phyloP scores from a whole-genome alignment of 2,888 invertebrate genomes.

The Ormyrus nitidulus region DNA sequence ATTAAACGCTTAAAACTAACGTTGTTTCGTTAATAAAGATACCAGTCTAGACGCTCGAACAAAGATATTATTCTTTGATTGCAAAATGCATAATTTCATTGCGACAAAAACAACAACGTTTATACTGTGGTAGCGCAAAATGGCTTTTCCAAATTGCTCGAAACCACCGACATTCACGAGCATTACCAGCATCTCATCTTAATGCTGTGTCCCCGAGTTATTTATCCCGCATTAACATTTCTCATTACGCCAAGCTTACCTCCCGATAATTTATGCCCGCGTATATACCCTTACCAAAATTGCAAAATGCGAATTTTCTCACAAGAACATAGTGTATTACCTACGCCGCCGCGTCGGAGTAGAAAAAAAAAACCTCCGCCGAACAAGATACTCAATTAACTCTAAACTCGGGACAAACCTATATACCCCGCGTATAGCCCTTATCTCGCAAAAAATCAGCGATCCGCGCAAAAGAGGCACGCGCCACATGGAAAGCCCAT shows the following conservation, averaged over 20 bases:
- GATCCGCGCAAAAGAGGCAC: slow-evolving; percentile 3
- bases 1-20: no score
- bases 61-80: no score
- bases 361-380: no score
- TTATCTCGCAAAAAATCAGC: slow-evolving; percentile 1
- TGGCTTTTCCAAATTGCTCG: slow-evolving; percentile 6
- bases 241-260: neutral
- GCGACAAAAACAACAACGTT: neutral
- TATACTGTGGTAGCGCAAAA: slow-evolving; percentile 4
- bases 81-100: neutral
- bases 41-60: neutral
- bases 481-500: slow-evolving; percentile 37
- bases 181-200: slow-evolving; percentile 17
- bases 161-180: slow-evolving; percentile 16
- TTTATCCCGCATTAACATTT: slow-evolving; percentile 6
- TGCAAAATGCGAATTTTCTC: no score
- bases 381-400: no score
- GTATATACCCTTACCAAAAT: no score
- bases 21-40: no score
- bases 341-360: no score
- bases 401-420: no score
- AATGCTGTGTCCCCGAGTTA: neutral
- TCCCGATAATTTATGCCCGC: slow-evolving; percentile 11
- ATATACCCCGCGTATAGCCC: no score
- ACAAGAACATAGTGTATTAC: no score